phyloP scores from a whole-genome alignment of 2,797 vertebrate genomes.

The Esox lucius region DNA sequence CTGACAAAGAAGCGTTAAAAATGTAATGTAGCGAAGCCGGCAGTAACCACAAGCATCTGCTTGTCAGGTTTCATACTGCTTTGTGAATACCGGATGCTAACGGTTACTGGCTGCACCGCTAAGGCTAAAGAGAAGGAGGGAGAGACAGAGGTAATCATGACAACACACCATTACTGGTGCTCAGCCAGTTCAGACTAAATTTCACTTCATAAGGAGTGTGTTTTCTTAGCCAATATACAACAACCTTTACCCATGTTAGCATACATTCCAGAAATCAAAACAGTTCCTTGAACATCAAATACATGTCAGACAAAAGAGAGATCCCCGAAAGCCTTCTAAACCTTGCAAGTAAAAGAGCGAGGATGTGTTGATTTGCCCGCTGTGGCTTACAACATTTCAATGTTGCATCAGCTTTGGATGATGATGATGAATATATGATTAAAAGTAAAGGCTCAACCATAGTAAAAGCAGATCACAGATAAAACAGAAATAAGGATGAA shows the following conservation, averaged over 20 bases:
- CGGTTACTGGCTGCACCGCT: no score
- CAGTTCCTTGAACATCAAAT: constrained; percentile 48
- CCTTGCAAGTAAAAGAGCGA: constrained; percentile 50
- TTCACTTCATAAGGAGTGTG: constrained; percentile 47
- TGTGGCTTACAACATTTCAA: constrained; percentile 57
- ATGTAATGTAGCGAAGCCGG: no score
- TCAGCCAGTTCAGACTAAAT: constrained; percentile 60
- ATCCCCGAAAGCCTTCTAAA: constrained; percentile 58
- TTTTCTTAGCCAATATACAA: constrained; percentile 60
- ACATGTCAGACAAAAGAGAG: constrained; percentile 58
- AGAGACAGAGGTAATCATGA: constrained; percentile 60
- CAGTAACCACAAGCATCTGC: no score
- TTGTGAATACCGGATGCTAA: no score
- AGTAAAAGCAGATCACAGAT: constrained; percentile 34
- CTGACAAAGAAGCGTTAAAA: constrained; percentile 78
- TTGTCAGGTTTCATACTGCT: no score
- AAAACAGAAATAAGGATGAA: constrained; percentile 30
- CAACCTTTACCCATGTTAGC: constrained; percentile 65
- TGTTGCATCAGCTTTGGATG: constrained; percentile 43
- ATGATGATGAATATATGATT: constrained; percentile 36
- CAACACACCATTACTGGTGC: constrained; percentile 62
- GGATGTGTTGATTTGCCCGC: constrained; percentile 40
- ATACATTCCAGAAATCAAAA: constrained; percentile 62
- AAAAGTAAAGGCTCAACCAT: constrained; percentile 54
- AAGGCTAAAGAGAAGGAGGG: constrained; percentile 27